Conservation (phyloP, 2,113 vertebrate genomes). For the Dissostichus mawsoni region DNA sequence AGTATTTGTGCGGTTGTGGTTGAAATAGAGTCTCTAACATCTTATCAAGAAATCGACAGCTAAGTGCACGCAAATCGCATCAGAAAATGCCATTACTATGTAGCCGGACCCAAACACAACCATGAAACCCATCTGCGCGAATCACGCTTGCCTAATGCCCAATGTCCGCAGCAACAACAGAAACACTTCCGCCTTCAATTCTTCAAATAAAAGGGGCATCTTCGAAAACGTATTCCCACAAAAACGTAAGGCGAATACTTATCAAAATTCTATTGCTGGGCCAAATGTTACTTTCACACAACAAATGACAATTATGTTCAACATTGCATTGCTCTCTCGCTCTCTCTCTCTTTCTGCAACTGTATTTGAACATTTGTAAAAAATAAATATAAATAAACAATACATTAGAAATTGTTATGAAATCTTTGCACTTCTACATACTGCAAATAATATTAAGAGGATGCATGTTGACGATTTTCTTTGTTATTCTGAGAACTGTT, state of each 20-base stretch:
- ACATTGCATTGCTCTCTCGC: too few relatives aligned
- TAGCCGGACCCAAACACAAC: neutral
- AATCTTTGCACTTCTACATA: neutral
- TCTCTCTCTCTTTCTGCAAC: neutral
- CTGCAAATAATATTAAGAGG: neutral
- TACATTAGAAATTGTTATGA: neutral
- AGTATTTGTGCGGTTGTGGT: neutral
- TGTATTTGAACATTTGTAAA: neutral
- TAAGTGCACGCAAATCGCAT: neutral
- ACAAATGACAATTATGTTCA: too few relatives aligned
- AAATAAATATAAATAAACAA: neutral
- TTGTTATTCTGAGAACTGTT: neutral
- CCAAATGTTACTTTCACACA: neutral
- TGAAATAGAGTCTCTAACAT: neutral
- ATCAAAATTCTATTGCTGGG: neutral
- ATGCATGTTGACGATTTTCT: neutral
- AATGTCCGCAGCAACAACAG: conserved; percentile 5
- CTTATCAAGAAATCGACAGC: neutral
- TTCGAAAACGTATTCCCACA: neutral
- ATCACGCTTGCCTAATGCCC: neutral
- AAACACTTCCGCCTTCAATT: neutral
- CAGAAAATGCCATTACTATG: neutral
- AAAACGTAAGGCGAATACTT: neutral
- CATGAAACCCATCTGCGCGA: neutral
- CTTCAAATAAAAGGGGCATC: conserved; percentile 44